These are phyloP conservation scores for Actinia tenebrosa DNA, from an alignment of 64 coral and sea anemone species.

Conservation along the genomic window DNA sequence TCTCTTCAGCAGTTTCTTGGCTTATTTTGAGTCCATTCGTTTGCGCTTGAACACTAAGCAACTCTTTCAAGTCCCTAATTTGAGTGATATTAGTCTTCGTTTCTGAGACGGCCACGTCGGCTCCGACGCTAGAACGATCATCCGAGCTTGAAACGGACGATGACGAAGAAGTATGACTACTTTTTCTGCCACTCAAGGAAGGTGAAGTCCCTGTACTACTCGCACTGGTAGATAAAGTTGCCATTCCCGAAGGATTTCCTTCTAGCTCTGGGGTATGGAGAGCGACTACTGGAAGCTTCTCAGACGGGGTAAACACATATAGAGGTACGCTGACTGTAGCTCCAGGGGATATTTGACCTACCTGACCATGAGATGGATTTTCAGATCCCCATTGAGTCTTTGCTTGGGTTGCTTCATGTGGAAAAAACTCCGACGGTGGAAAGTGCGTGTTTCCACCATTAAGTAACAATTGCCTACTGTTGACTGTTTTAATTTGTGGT, in stretches of 20 bases:
- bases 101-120: conserved; percentile 68
- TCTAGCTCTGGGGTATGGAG: not conserved
- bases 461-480: not conserved
- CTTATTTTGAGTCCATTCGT: conserved; percentile 93
- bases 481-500: not conserved
- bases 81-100: conserved; percentile 70
- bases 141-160: conserved; percentile 89
- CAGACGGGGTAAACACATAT: not conserved
- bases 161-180: conserved; percentile 78
- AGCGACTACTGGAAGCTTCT: not conserved
- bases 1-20: conserved; percentile 71
- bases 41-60: conserved; percentile 58
- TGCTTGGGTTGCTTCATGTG: conserved; percentile 75
- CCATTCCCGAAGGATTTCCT: not conserved
- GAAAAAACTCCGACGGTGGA: conserved; percentile 81
- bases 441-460: conserved; percentile 37
- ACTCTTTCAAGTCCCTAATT: conserved; percentile 82
- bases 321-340: not conserved
- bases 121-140: conserved; percentile 77
- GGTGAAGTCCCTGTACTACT: not conserved
- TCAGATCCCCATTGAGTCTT: conserved; percentile 67
- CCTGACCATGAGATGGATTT: not conserved
- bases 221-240: not conserved
- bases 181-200: conserved; percentile 3
- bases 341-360: not conserved